A percentile compares a stretch with the other conserved stretches of the same genome.
Evolutionary conservation across 2,113 vertebrate species (phyloP).

Genomic region (Lanius ludovicianus): DNA sequence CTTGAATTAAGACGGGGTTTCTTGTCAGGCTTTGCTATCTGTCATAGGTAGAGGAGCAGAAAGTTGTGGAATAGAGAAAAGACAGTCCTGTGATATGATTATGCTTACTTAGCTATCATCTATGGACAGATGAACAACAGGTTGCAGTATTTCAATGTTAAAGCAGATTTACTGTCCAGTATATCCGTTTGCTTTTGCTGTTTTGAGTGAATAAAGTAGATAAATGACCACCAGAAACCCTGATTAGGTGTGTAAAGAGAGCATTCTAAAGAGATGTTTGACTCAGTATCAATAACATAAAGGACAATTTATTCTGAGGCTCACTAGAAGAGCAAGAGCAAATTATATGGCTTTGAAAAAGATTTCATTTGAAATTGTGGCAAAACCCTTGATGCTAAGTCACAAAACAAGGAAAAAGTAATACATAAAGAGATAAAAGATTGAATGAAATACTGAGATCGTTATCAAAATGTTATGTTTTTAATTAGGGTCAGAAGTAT

Average conservation of each 20-base stretch:
- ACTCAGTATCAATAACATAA: neutral
- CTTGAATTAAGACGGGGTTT: neutral
- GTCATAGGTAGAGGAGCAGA: neutral
- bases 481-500: neutral
- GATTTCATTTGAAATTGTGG: neutral
- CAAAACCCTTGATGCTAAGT: neutral
- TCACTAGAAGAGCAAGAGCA: neutral
- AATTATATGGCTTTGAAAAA: neutral
- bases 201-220: neutral
- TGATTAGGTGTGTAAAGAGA: neutral
- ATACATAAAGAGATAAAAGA: neutral
- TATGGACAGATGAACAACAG: neutral
- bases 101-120: neutral
- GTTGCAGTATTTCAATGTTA: neutral
- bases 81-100: neutral
- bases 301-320: neutral
- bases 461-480: neutral
- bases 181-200: neutral
- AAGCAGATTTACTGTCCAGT: neutral
- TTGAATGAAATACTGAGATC: neutral
- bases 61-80: neutral
- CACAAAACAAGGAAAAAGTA: neutral
- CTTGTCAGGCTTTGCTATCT: neutral
- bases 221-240: neutral
- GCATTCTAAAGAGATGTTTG: neutral